Conservation (phyloP, 2,113 vertebrate species). For the Uropsilus gracilis region DNA sequence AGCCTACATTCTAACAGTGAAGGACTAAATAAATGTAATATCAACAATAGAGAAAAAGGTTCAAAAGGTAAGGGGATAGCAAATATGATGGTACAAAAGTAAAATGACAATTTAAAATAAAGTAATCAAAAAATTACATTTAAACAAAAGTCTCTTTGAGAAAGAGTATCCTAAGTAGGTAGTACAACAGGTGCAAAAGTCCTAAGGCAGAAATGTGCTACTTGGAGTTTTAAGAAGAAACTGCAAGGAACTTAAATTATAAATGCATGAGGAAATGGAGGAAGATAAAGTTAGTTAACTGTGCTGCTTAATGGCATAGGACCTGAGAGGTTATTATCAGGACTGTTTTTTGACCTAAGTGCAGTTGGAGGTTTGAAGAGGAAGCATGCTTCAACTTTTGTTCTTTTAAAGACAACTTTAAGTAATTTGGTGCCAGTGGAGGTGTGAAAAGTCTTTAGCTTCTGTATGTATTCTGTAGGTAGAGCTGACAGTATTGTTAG, state of each 20-base stretch:
- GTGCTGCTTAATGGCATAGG: not conserved
- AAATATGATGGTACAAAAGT: no score
- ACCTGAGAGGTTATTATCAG: not conserved
- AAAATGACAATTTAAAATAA: not conserved
- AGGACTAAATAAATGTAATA: not conserved
- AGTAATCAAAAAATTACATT: not conserved
- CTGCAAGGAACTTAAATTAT: no score
- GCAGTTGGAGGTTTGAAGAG: not conserved
- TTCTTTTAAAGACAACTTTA: not conserved
- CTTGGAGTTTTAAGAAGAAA: not conserved
- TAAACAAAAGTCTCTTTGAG: not conserved
- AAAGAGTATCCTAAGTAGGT: not conserved
- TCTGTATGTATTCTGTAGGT: not conserved
- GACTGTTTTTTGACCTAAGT: not conserved
- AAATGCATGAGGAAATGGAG: rapidly evolving
- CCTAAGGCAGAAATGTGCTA: not conserved
- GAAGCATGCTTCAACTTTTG: not conserved
- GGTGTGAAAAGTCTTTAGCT: not conserved
- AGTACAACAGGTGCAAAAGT: not conserved
- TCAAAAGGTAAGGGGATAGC: not conserved
- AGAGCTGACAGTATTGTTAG: not conserved
- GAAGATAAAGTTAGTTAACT: not conserved
- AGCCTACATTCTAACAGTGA: not conserved
- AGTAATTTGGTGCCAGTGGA: not conserved
- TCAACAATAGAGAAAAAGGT: not conserved